A percentile compares a stretch with the other conserved stretches of the same genome.
These are phyloP conservation scores for Antheraea pernyi DNA, from an alignment of 1,140 invertebrate genomes.

Conservation along the genomic window DNA sequence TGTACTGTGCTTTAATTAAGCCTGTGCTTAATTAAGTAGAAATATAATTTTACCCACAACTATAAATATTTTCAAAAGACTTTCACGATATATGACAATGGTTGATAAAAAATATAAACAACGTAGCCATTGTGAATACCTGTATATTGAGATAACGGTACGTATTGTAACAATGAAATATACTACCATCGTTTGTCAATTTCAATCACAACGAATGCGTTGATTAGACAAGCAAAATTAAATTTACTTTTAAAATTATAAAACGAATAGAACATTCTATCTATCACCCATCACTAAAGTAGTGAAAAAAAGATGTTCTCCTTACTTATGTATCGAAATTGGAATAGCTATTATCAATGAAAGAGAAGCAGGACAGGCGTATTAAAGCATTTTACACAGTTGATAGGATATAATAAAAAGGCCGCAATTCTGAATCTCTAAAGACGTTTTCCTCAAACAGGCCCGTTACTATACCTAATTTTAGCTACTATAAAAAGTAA, in stretches of 20 bases:
- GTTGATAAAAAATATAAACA: no score
- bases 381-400: conserved; percentile 8
- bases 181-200: no score
- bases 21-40: no score
- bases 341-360: conserved; percentile 5
- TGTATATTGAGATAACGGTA: no score
- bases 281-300: neutral
- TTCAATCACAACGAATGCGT: no score
- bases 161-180: no score
- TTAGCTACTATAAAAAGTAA: conserved; percentile 15
- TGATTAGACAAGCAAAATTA: no score
- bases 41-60: no score
- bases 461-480: conserved; percentile 2
- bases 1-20: no score
- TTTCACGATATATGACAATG: no score
- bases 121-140: no score
- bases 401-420: neutral
- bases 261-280: neutral
- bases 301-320: neutral
- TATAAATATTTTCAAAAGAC: no score
- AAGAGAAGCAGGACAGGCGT: conserved; percentile 5
- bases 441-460: conserved; percentile 15
- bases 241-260: neutral
- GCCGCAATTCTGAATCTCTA: conserved; percentile 3
- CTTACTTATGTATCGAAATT: neutral